Evolutionary conservation across 2,113 vertebrate species (phyloP).

Genomic region (Dascyllus trimaculatus): DNA sequence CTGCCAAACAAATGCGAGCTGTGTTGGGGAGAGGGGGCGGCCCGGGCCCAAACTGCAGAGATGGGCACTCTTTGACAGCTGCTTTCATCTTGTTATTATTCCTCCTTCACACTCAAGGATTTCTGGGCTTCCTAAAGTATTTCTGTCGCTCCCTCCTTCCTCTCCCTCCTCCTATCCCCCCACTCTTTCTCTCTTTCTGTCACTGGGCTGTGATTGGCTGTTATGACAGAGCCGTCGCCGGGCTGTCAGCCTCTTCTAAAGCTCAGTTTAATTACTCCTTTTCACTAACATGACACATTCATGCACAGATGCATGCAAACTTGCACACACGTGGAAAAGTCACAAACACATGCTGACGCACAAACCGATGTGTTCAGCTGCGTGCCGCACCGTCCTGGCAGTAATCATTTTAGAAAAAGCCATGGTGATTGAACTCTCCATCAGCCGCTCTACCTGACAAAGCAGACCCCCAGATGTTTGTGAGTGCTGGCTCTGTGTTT

Average conservation of each 20-base stretch:
- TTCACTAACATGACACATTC: constrained; percentile 74
- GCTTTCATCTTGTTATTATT: constrained; percentile 80
- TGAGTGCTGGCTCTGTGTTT: constrained; percentile 48
- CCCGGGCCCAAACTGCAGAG: constrained; percentile 48
- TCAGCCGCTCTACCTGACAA: constrained; percentile 69
- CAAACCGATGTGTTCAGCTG: constrained; percentile 45
- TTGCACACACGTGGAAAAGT: constrained; percentile 42
- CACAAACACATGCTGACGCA: constrained; percentile 42
- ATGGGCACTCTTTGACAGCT: constrained; percentile 75
- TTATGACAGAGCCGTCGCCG: constrained; percentile 76
- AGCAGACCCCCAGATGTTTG: constrained; percentile 77
- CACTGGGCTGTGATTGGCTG: constrained; percentile 75
- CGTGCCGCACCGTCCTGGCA: constrained; percentile 27
- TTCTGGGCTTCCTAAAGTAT: constrained; percentile 72
- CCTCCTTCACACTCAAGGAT: constrained; percentile 75
- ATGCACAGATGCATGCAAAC: constrained; percentile 68
- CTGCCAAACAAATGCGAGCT: constrained; percentile 66
- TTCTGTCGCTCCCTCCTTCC: constrained; percentile 55
- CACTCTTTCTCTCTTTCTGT: constrained; percentile 44
- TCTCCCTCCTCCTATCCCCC: constrained; percentile 43
- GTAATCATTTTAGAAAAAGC: constrained; percentile 51
- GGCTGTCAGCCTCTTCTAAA: constrained; percentile 76
- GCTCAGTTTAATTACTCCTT: constrained; percentile 86
- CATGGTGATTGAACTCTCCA: constrained; percentile 69
- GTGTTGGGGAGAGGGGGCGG: constrained; percentile 44